A percentile compares a stretch with the other conserved stretches of the same genome.
phyloP scores from a whole-genome alignment of 53 echinoderm and acorn worm genomes.

The Zoroaster sp. region DNA sequence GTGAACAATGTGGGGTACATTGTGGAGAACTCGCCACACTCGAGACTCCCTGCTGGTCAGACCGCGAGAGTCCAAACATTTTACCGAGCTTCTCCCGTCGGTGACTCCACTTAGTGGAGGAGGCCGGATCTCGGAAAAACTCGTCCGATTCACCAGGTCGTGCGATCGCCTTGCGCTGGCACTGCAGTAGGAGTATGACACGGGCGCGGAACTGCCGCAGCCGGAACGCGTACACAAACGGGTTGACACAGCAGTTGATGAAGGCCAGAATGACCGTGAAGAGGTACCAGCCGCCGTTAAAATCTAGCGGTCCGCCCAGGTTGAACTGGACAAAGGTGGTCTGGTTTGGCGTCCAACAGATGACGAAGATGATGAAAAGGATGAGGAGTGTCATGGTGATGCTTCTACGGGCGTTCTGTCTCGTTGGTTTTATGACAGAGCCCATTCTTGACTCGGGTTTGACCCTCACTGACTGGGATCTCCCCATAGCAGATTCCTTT shows the following conservation, averaged over 20 bases:
- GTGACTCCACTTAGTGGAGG: slow-evolving; percentile 3
- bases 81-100: slow-evolving; percentile 19
- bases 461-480: slow-evolving; percentile 12
- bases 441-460: slow-evolving; percentile 10
- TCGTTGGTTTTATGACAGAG: neutral
- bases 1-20: neutral
- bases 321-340: slow-evolving; percentile 83
- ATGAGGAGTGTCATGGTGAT: slow-evolving; percentile 77
- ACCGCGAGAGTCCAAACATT: neutral
- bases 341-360: slow-evolving; percentile 93
- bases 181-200: slow-evolving; percentile 46
- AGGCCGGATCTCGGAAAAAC: slow-evolving; percentile 21
- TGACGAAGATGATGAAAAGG: slow-evolving; percentile 75
- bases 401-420: slow-evolving; percentile 53
- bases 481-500: slow-evolving; percentile 42
- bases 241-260: slow-evolving; percentile 80
- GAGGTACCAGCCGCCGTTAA: slow-evolving; percentile 79
- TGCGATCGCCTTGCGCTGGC: neutral
- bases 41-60: neutral
- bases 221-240: slow-evolving; percentile 81
- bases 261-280: slow-evolving; percentile 82
- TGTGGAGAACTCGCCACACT: neutral
- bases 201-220: slow-evolving; percentile 78
- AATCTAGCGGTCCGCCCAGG: slow-evolving; percentile 72
- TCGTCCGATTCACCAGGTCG: slow-evolving; percentile 29